A percentile compares a stretch with the other conserved stretches of the same genome.
phyloP scores from a whole-genome alignment of 2,888 invertebrate species.

The Trilocha varians region DNA sequence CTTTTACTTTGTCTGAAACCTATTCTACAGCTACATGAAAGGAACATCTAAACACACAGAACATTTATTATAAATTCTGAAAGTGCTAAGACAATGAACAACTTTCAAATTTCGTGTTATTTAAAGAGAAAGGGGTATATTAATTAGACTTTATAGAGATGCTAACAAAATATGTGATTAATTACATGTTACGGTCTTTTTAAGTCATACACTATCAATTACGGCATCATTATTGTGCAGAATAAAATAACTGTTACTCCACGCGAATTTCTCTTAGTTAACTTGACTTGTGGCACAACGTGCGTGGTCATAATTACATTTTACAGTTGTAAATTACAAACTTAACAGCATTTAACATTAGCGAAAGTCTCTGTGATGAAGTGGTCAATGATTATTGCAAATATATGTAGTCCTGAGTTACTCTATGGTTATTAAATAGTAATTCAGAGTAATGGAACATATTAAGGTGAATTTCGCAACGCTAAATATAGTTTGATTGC shows the following conservation, averaged over 20 bases:
- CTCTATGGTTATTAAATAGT: no score
- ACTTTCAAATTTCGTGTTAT: conserved; percentile 44
- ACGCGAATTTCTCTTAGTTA: conserved; percentile 16
- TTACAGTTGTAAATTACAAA: background rate
- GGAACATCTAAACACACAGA: conserved; percentile 1
- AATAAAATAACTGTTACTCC: conserved; percentile 16
- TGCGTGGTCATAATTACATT: conserved; percentile 4
- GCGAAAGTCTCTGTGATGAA: no score
- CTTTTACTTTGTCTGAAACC: background rate
- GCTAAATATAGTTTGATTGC: background rate
- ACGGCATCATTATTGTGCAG: conserved; percentile 11
- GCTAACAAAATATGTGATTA: conserved; percentile 27
- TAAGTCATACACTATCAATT: conserved; percentile 25
- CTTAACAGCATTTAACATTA: no score
- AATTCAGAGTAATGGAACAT: no score
- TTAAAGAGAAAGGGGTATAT: conserved; percentile 50
- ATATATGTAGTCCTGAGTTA: no score
- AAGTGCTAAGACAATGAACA: conserved; percentile 20
- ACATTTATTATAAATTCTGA: conserved; percentile 10
- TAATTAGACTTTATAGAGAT: conserved; percentile 20
- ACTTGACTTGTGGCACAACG: conserved; percentile 2
- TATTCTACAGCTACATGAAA: background rate
- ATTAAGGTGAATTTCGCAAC: no score
- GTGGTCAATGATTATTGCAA: no score
- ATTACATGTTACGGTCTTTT: conserved; percentile 27